Percentiles rank a stretch among this genome's conserved stretches.
phyloP scores from a whole-genome alignment of 2,113 vertebrate species.

The Chaetodon auriga region DNA sequence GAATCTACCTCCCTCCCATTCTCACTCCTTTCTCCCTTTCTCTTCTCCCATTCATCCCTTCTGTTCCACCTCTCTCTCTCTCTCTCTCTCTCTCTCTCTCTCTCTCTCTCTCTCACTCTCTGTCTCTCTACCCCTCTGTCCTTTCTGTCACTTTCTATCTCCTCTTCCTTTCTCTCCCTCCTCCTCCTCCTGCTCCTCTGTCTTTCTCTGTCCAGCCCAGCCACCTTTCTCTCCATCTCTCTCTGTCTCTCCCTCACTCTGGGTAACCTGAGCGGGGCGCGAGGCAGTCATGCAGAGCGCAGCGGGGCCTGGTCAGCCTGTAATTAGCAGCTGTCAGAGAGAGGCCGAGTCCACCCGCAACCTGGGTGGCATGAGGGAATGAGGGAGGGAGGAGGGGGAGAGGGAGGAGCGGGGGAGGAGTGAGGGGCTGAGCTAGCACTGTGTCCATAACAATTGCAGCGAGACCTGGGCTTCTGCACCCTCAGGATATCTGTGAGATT shows the following conservation, averaged over 20 bases:
- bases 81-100: conserved; percentile 19
- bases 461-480: conserved; percentile 57
- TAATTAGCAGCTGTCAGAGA: conserved; percentile 89
- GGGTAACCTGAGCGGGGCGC: conserved; percentile 83
- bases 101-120: conserved; percentile 41
- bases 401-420: conserved; percentile 51
- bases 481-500: conserved; percentile 49
- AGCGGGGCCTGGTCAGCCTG: conserved; percentile 85
- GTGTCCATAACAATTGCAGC: conserved; percentile 78
- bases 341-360: conserved; percentile 85
- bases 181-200: conserved; percentile 46
- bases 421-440: conserved; percentile 67
- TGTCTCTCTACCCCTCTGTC: conserved; percentile 48
- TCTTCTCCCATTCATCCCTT: conserved; percentile 68
- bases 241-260: conserved; percentile 71
- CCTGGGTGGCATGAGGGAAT: conserved; percentile 87
- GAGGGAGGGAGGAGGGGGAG: conserved; percentile 32
- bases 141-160: conserved; percentile 47
- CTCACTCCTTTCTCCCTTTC: conserved; percentile 53
- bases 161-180: conserved; percentile 35
- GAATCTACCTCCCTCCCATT: conserved; percentile 66
- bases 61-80: conserved; percentile 54
- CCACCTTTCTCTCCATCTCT: conserved; percentile 76
- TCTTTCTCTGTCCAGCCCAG: conserved; percentile 62
- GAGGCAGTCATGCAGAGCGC: conserved; percentile 86